Conservation (phyloP, 2,888 invertebrate species). For the Rhaphigaster nebulosa region DNA sequence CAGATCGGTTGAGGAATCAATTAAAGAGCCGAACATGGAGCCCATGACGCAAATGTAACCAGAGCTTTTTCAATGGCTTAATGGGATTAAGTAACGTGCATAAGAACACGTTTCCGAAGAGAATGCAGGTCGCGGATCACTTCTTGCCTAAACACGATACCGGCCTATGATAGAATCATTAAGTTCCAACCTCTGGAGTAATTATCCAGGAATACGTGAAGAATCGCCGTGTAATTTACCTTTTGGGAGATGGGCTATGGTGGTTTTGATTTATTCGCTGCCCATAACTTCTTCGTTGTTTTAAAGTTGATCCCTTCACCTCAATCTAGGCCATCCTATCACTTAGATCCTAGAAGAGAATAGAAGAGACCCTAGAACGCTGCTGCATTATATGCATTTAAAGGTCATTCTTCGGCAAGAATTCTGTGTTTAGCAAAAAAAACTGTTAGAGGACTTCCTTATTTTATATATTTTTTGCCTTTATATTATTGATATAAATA, state of each 20-base stretch:
- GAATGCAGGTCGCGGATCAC: not conserved
- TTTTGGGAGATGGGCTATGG: not conserved
- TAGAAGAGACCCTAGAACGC: not conserved
- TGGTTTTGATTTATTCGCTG: not conserved
- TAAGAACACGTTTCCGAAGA: slow-evolving; percentile 49
- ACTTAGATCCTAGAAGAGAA: not conserved
- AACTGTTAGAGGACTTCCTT: not conserved
- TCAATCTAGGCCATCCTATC: not conserved
- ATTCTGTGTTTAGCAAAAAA: not conserved
- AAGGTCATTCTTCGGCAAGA: not conserved
- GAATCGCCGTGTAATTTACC: slow-evolving; percentile 19
- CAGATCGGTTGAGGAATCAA: slow-evolving; percentile 27
- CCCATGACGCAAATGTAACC: slow-evolving; percentile 14
- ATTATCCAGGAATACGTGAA: slow-evolving; percentile 16
- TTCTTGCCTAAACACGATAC: slow-evolving; percentile 15
- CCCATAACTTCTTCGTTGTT: not conserved
- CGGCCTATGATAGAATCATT: slow-evolving; percentile 26
- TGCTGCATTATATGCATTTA: not conserved
- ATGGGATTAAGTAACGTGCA: slow-evolving; percentile 41
- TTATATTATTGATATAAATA: no score
- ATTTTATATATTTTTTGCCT: not conserved
- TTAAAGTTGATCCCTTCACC: not conserved
- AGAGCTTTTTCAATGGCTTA: slow-evolving; percentile 30
- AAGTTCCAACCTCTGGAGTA: not conserved
- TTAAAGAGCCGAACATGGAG: slow-evolving; percentile 25